Conservation (phyloP, 2,113 vertebrate genomes). For the Conger conger region DNA sequence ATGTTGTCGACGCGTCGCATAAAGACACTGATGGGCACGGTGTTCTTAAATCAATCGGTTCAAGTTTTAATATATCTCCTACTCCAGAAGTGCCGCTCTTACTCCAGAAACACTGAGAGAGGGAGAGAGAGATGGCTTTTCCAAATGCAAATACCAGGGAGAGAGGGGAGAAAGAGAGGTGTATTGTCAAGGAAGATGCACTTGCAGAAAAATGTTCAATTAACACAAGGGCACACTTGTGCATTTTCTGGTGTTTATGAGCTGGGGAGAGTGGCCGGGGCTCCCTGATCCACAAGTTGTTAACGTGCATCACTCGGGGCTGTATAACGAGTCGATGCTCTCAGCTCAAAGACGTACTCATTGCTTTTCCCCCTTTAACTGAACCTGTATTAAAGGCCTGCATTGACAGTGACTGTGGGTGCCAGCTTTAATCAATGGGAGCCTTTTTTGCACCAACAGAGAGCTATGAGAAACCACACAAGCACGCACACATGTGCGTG, state of each 20-base stretch:
- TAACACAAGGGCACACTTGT: slow-evolving; percentile 70
- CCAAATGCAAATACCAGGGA: slow-evolving; percentile 61
- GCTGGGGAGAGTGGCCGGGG: slow-evolving; percentile 38
- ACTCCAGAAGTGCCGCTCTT: slow-evolving; percentile 60
- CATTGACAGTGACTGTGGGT: slow-evolving; percentile 48
- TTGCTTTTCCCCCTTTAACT: slow-evolving; percentile 49
- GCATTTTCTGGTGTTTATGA: slow-evolving; percentile 30
- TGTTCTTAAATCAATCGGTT: slow-evolving; percentile 77
- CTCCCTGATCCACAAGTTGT: slow-evolving; percentile 45
- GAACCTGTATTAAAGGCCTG: slow-evolving; percentile 57
- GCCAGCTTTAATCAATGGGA: slow-evolving; percentile 58
- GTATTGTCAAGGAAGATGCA: slow-evolving; percentile 67
- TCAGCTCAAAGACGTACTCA: slow-evolving; percentile 54
- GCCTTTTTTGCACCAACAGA: slow-evolving; percentile 49
- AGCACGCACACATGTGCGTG: neutral
- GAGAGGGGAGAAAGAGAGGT: slow-evolving; percentile 37
- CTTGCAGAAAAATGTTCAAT: slow-evolving; percentile 73
- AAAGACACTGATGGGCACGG: slow-evolving; percentile 66
- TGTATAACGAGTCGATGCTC: slow-evolving; percentile 46
- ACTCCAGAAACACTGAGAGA: slow-evolving; percentile 41
- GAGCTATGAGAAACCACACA: slow-evolving; percentile 47
- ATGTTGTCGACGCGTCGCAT: slow-evolving; percentile 61
- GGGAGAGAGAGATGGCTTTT: slow-evolving; percentile 61
- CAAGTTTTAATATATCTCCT: slow-evolving; percentile 77
- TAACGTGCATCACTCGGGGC: slow-evolving; percentile 44